phyloP scores from a whole-genome alignment of 2,888 invertebrate genomes.

The Drosophila longiperda region DNA sequence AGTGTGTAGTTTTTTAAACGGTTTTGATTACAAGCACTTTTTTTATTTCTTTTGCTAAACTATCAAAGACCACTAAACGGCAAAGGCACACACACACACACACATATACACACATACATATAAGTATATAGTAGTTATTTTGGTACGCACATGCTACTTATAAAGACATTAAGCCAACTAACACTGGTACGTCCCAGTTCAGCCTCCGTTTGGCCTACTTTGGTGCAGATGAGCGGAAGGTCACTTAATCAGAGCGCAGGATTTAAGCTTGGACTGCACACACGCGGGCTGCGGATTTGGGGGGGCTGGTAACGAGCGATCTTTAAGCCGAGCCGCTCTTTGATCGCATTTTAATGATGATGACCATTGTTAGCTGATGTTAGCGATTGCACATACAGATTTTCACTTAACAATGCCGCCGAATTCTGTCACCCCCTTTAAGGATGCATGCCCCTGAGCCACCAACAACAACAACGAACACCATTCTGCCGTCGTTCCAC shows the following conservation, averaged over 20 bases:
- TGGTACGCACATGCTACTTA: conserved; percentile 63
- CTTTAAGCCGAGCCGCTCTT: conserved; percentile 64
- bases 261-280: not conserved
- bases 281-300: not conserved
- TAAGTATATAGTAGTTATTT: conserved; percentile 10
- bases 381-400: conserved; percentile 81
- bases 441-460: conserved; percentile 16
- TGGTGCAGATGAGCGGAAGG: conserved; percentile 52
- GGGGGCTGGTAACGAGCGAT: conserved; percentile 32
- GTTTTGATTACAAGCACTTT: conserved; percentile 81
- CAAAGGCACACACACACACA: conserved; percentile 9
- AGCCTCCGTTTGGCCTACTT: conserved; percentile 69
- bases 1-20: conserved; percentile 80
- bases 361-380: conserved; percentile 85
- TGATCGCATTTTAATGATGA: conserved; percentile 85
- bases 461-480: not conserved
- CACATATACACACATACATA: conserved; percentile 1
- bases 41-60: conserved; percentile 7
- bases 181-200: conserved; percentile 40
- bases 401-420: conserved; percentile 80
- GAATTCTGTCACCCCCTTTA: conserved; percentile 49
- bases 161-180: conserved; percentile 77
- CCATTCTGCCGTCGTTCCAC: conserved; percentile 19
- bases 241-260: conserved; percentile 74
- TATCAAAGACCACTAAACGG: conserved; percentile 3